These are phyloP conservation scores for Dynastes tityus DNA, from an alignment of 2,888 invertebrate genomes.

Conservation along the genomic window DNA sequence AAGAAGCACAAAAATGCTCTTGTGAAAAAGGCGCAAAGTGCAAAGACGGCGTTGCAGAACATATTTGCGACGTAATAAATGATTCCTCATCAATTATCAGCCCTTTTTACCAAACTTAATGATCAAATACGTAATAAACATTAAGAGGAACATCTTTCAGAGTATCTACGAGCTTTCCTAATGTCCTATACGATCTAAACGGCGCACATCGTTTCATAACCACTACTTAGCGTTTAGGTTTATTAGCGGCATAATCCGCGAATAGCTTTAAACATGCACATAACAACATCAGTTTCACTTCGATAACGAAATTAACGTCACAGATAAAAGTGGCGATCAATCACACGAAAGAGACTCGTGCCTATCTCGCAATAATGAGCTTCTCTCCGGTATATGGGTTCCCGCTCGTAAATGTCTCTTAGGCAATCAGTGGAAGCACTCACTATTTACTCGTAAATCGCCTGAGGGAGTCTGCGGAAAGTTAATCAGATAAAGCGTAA, in stretches of 20 bases:
- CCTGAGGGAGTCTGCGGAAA: conserved; percentile 1
- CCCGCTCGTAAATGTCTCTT: conserved; percentile 16
- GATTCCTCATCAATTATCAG: too few species aligned
- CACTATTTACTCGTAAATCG: conserved; percentile 16
- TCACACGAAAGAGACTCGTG: conserved; percentile 8
- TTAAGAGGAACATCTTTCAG: too few species aligned
- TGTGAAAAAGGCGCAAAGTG: too few species aligned
- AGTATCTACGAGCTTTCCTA: too few species aligned
- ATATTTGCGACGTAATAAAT: too few species aligned
- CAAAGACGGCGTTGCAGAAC: too few species aligned
- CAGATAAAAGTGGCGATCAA: conserved; percentile 32
- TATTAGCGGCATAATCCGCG: conserved; percentile 8
- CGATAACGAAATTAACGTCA: conserved; percentile 22
- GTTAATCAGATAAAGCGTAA: conserved; percentile 22
- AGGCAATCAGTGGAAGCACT: conserved; percentile 19
- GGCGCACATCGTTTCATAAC: not conserved
- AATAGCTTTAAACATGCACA: conserved; percentile 18
- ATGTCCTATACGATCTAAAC: too few species aligned
- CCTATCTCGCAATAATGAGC: conserved; percentile 24
- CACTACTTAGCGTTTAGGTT: not conserved
- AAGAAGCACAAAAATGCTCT: too few species aligned
- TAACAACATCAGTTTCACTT: conserved; percentile 15
- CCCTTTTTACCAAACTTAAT: too few species aligned
- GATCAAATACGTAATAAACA: too few species aligned
- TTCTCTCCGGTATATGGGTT: not conserved